Conservation (phyloP, 1,140 invertebrate species). For the Drosophila yakuba region DNA sequence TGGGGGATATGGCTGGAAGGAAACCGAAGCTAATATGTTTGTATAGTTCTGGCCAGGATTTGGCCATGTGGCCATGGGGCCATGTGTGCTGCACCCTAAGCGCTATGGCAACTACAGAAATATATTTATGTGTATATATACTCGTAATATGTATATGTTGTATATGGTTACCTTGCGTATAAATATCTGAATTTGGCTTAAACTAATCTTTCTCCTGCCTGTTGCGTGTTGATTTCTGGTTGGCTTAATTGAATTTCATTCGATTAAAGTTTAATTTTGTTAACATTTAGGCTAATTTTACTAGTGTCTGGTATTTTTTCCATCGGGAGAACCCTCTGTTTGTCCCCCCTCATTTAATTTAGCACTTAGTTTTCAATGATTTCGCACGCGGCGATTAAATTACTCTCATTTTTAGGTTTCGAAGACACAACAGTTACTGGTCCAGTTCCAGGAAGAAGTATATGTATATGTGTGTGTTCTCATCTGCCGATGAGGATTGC, state of each 20-base stretch:
- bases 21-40: conserved; percentile 67
- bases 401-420: conserved; percentile 48
- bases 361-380: conserved; percentile 79
- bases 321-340: conserved; percentile 15
- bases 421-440: conserved; percentile 85
- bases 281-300: conserved; percentile 70
- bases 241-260: conserved; percentile 68
- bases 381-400: conserved; percentile 56
- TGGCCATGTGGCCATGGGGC: conserved; percentile 49
- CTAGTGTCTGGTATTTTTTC: conserved; percentile 54
- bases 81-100: conserved; percentile 51
- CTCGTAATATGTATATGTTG: conserved; percentile 28
- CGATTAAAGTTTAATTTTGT: conserved; percentile 48
- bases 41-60: conserved; percentile 39
- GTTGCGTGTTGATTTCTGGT: conserved; percentile 27
- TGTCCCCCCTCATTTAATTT: conserved; percentile 43
- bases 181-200: conserved; percentile 39
- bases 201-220: conserved; percentile 20
- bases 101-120: conserved; percentile 60
- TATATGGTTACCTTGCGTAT: conserved; percentile 41
- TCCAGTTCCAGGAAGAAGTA: conserved; percentile 84
- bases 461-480: conserved; percentile 48
- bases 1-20: conserved; percentile 44
- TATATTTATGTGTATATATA: conserved; percentile 48
- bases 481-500: conserved; percentile 14